A percentile compares a stretch with the other conserved stretches of the same genome.
Conservation (phyloP, 2,888 invertebrate genomes). For the Drepana falcataria region DNA sequence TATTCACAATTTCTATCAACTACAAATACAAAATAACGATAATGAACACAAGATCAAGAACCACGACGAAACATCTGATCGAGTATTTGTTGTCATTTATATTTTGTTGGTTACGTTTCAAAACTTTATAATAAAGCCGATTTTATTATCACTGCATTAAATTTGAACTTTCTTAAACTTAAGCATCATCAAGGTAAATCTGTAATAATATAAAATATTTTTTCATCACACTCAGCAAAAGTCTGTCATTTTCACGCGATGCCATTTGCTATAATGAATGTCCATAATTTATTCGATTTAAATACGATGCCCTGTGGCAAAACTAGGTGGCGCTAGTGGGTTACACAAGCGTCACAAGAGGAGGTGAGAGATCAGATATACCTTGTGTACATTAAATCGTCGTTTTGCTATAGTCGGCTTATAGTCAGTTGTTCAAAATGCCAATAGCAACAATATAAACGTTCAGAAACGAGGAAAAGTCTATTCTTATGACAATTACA, state of each 20-base stretch:
- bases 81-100: slow-evolving; percentile 18
- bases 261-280: slow-evolving; percentile 37
- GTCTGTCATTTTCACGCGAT: slow-evolving; percentile 49
- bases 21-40: slow-evolving; percentile 31
- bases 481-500: slow-evolving; percentile 17
- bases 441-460: too few relatives aligned
- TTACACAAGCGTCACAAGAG: neutral
- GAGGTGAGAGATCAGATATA: slow-evolving; percentile 16
- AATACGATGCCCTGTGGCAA: neutral
- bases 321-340: slow-evolving; percentile 13
- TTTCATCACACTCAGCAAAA: slow-evolving; percentile 15
- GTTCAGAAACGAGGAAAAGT: too few relatives aligned
- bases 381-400: neutral
- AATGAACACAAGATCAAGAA: slow-evolving; percentile 26
- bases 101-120: neutral
- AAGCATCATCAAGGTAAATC: neutral
- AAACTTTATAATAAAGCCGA: slow-evolving; percentile 3
- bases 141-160: neutral
- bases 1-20: slow-evolving; percentile 5
- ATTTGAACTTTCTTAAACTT: neutral
- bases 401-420: neutral
- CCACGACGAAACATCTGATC: slow-evolving; percentile 42
- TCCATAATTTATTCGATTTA: neutral
- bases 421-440: neutral
- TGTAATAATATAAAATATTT: slow-evolving; percentile 16